phyloP scores from a whole-genome alignment of 2,113 vertebrate species.

The Tauraco erythrolophus region DNA sequence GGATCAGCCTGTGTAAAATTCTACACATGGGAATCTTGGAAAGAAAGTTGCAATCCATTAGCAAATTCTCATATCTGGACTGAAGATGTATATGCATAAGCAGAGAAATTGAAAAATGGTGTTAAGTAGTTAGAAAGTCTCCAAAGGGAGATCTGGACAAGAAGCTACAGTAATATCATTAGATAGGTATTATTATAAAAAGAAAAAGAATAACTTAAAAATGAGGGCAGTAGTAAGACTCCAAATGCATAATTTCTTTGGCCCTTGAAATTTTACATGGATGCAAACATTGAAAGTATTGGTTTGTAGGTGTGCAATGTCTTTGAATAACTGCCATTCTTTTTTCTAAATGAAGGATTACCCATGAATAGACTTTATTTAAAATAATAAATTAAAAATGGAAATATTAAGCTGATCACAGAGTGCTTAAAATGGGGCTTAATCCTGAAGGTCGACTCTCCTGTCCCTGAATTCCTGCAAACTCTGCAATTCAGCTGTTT shows the following conservation, averaged over 20 bases:
- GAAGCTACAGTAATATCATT: constrained; percentile 38
- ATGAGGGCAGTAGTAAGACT: neutral
- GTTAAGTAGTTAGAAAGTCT: constrained; percentile 76
- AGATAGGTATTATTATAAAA: constrained; percentile 45
- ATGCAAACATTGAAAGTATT: neutral
- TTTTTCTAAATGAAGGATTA: neutral
- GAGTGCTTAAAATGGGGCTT: neutral
- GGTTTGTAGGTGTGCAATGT: neutral
- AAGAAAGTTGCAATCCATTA: constrained; percentile 66
- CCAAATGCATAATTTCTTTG: neutral
- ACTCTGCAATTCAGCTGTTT: neutral
- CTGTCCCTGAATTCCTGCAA: neutral
- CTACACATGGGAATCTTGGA: constrained; percentile 58
- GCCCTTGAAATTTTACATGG: neutral
- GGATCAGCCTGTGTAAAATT: constrained; percentile 49
- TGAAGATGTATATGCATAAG: constrained; percentile 69
- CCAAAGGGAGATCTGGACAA: constrained; percentile 67
- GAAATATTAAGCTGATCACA: neutral
- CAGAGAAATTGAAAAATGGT: constrained; percentile 75
- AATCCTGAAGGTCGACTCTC: neutral
- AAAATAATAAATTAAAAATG: neutral
- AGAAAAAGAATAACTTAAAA: constrained; percentile 18
- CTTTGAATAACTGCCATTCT: neutral
- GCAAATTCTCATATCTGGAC: constrained; percentile 31
- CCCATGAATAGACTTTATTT: neutral